These are phyloP conservation scores for Nymphalis urticae DNA, from an alignment of 2,888 invertebrate species.

Conservation along the genomic window DNA sequence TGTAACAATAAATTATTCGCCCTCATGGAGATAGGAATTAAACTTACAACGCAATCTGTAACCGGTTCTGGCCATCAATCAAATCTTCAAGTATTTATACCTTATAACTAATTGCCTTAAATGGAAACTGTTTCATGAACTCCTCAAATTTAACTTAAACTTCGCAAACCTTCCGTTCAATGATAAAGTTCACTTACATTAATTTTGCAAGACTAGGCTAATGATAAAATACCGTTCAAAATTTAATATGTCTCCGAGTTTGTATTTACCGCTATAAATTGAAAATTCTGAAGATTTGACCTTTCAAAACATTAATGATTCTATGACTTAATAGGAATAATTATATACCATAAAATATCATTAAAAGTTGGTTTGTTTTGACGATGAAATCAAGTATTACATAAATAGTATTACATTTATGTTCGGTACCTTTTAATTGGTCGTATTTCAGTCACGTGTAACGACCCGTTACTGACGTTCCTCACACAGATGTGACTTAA, in stretches of 20 bases:
- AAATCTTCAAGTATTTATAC: constrained; percentile 43
- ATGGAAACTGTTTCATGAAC: constrained; percentile 42
- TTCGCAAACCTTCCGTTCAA: constrained; percentile 39
- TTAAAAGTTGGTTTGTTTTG: too few species aligned
- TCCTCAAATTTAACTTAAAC: constrained; percentile 47
- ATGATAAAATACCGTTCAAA: constrained; percentile 33
- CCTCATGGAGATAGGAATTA: constrained; percentile 21
- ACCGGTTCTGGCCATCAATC: constrained; percentile 42
- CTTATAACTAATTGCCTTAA: constrained; percentile 45
- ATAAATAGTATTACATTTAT: too few species aligned
- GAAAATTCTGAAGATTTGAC: constrained; percentile 15
- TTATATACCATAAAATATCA: background rate
- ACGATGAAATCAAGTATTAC: too few species aligned
- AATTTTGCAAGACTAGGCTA: constrained; percentile 36
- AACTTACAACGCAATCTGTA: constrained; percentile 32
- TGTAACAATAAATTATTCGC: constrained; percentile 21
- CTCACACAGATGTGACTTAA: too few species aligned
- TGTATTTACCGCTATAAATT: constrained; percentile 29
- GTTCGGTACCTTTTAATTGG: too few species aligned
- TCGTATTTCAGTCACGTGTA: too few species aligned
- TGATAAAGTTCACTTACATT: constrained; percentile 42
- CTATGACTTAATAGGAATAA: background rate
- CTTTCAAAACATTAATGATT: background rate
- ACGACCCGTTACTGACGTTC: too few species aligned
- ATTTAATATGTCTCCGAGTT: constrained; percentile 29